Base-by-base conservation (phyloP, 1,140 invertebrate genomes). In the Lordiphosa stackelbergi region DNA sequence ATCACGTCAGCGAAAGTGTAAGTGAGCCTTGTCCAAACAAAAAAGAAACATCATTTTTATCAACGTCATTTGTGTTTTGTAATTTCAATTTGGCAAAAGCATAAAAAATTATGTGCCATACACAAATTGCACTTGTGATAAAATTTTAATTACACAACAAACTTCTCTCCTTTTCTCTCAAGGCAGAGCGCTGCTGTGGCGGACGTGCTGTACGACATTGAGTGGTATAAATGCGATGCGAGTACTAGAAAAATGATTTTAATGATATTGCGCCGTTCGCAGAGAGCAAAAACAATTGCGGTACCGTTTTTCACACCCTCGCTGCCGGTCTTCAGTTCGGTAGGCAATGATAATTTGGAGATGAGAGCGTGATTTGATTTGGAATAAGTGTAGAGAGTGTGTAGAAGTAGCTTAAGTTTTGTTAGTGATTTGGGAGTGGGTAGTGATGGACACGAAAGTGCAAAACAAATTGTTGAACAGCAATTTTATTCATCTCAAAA, bases 251-350 rank as follows among this genome's bases (percentile, higher is more conserved):
- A 85, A 85, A 81, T 87, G 66, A 83, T 87, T 70, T 71, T 87
- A 73, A 83, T 87, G 83, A 87, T 87, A 55, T 71, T 87, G 61
- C 73, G 64, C 38, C 79, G 85, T 22, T 73, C 85, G 54, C 85
- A 87, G 59, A 65, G 72, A 49, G 65, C 75, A 52, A 83, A 73
- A 71, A 83, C 83, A 65, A 86, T 87, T 79, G 64, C 64, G 22
- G 83, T 85, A 31, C 85, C 85, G 47, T 87, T 87, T 66, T 87
- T 87, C 78, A 85, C 83, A 41, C 85, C 81, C 51, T 86, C 85
- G 5, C 53, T 87, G 60, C 54, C 78, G 42, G 79, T 78, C 48
- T 83, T 87, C 37, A 69, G 69, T 24, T 81, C 78, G 63, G 85
- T 87, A 68, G 35, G 77, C 22, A 43, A 36, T 7, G 40, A 42